Conservation (phyloP, 1,140 invertebrate genomes). For the Mactra quadrangularis region DNA sequence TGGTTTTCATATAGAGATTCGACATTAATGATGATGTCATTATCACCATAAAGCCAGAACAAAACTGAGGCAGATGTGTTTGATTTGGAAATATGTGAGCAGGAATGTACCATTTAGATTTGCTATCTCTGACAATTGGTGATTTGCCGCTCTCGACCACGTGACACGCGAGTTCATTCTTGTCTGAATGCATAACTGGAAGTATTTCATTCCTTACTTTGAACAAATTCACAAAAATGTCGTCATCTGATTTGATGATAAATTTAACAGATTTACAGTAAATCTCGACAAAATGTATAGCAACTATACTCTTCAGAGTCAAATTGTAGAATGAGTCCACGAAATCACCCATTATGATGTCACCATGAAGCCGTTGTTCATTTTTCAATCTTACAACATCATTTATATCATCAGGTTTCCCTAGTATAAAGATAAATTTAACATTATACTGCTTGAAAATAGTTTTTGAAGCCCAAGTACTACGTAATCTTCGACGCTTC, state of each 20-base stretch:
- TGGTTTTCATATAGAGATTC: conserved; percentile 76
- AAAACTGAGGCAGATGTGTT: conserved; percentile 78
- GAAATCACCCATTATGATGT: conserved; percentile 80
- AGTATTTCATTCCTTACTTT: conserved; percentile 70
- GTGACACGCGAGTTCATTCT: conserved; percentile 65
- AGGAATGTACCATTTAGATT: conserved; percentile 83
- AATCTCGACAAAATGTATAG: conserved; percentile 89
- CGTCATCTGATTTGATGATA: conserved; percentile 96
- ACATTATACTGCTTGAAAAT: conserved; percentile 55
- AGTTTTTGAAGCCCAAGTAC: conserved; percentile 71
- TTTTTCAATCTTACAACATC: conserved; percentile 63
- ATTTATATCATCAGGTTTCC: conserved; percentile 84
- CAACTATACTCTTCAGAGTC: conserved; percentile 89
- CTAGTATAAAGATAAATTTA: conserved; percentile 88
- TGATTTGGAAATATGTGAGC: conserved; percentile 74
- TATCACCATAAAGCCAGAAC: conserved; percentile 82
- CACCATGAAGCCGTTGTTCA: conserved; percentile 74
- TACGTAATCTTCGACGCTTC: conserved; percentile 66
- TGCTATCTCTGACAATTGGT: conserved; percentile 72
- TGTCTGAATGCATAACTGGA: conserved; percentile 47
- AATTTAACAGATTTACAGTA: conserved; percentile 88
- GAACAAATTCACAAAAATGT: conserved; percentile 89
- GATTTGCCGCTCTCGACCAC: conserved; percentile 57
- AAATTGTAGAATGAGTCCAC: conserved; percentile 74
- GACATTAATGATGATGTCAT: conserved; percentile 80